Conservation (phyloP, 1,140 invertebrate species). For the Anagrus nilaparvatae region DNA sequence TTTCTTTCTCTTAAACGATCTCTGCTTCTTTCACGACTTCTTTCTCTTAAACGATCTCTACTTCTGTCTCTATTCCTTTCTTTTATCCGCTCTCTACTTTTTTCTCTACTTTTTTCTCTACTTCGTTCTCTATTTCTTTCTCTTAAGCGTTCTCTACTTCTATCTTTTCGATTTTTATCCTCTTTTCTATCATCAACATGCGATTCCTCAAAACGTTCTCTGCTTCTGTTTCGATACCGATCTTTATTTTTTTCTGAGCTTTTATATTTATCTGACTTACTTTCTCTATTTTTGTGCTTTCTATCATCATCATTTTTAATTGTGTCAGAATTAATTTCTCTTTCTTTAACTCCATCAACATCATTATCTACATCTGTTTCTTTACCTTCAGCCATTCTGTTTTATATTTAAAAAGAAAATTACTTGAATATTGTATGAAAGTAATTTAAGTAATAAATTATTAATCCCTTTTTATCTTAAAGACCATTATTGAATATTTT, state of each 20-base stretch:
- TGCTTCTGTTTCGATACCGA: conserved; percentile 2
- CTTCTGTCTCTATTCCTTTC: conserved; percentile 5
- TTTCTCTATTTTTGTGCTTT: background rate
- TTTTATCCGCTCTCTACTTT: background rate
- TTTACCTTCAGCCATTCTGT: too few relatives aligned
- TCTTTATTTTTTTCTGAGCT: background rate
- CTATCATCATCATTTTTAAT: background rate
- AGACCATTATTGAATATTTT: too few relatives aligned
- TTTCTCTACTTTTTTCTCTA: background rate
- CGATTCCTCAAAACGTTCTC: conserved; percentile 2
- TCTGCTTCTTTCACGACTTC: background rate
- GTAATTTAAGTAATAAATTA: too few relatives aligned
- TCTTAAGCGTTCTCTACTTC: conserved; percentile 1
- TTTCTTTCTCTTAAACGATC: background rate
- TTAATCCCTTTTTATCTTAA: too few relatives aligned
- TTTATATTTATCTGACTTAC: background rate
- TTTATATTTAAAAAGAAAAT: too few relatives aligned
- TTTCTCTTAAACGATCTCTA: background rate
- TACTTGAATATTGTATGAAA: too few relatives aligned
- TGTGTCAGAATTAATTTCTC: background rate
- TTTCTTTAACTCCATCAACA: background rate
- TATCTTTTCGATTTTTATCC: background rate
- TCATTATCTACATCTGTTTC: background rate
- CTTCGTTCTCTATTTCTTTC: background rate
- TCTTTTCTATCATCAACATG: background rate